phyloP scores from a whole-genome alignment of 2,888 invertebrate genomes.

The Orgyia antiqua region DNA sequence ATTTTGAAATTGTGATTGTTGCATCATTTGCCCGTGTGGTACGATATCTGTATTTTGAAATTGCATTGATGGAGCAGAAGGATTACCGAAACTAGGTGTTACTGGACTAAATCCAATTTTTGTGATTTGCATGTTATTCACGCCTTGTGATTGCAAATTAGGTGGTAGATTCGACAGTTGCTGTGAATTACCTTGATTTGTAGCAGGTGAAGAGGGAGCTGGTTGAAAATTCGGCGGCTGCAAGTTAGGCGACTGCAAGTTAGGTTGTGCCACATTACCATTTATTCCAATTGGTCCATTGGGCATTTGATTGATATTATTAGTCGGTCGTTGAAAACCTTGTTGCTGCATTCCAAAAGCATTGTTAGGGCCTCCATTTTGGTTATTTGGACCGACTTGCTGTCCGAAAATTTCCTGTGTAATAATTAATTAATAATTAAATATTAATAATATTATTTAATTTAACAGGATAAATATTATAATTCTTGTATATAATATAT shows the following conservation, averaged over 20 bases:
- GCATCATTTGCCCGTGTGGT: slow-evolving; percentile 9
- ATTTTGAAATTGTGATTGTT: slow-evolving; percentile 14
- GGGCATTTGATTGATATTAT: slow-evolving; percentile 21
- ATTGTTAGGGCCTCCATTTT: slow-evolving; percentile 24
- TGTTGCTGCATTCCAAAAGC: slow-evolving; percentile 20
- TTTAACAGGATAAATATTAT: no score
- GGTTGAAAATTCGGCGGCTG: no score
- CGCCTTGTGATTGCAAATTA: slow-evolving; percentile 14
- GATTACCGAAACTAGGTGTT: slow-evolving; percentile 8
- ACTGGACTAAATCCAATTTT: slow-evolving; percentile 17
- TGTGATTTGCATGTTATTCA: slow-evolving; percentile 15
- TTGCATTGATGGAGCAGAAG: slow-evolving; percentile 4
- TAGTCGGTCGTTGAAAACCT: slow-evolving; percentile 10
- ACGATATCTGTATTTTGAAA: slow-evolving; percentile 7
- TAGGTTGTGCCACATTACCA: slow-evolving; percentile 16
- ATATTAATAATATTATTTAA: no score
- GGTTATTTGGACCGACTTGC: slow-evolving; percentile 24
- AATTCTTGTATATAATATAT: no score
- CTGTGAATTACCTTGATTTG: slow-evolving; percentile 26
- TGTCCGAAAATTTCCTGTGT: slow-evolving; percentile 34
- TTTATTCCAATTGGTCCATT: slow-evolving; percentile 15
- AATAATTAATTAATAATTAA: no score
- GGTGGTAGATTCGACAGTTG: slow-evolving; percentile 26
- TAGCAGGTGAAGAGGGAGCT: slow-evolving; percentile 8
- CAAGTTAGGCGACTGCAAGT: slow-evolving; percentile 14